Conservation (phyloP, 2,797 vertebrate species). For the Gorsachius magnificus region DNA sequence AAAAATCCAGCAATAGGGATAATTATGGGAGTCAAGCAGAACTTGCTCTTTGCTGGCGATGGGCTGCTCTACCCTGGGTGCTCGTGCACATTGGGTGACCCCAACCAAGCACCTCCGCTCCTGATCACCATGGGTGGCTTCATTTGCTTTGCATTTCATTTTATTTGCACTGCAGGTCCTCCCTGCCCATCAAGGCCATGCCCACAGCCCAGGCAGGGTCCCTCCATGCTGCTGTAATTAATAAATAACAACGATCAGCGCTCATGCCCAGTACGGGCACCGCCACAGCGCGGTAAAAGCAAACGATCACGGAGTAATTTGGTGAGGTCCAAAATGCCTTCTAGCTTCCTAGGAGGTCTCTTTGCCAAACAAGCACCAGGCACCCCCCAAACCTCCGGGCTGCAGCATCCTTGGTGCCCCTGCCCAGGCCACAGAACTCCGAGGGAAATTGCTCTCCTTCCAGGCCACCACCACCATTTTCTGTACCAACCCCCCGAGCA, state of each 20-base stretch:
- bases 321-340: neutral
- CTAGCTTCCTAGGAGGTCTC: neutral
- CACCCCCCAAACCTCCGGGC: neutral
- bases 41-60: neutral
- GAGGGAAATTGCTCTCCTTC: neutral
- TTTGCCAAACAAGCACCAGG: neutral
- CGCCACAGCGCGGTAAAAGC: neutral
- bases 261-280: neutral
- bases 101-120: neutral
- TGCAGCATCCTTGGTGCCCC: neutral
- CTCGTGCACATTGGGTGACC: neutral
- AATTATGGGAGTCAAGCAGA: neutral
- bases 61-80: neutral
- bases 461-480: neutral
- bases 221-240: neutral
- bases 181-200: fast-evolving
- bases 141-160: neutral
- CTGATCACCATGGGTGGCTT: fast-evolving
- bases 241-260: neutral
- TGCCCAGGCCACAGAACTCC: neutral
- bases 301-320: neutral
- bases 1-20: neutral
- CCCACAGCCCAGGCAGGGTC: neutral
- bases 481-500: neutral
- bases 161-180: neutral